Evolutionary conservation across 1,140 invertebrate species (phyloP).

Genomic region (Drusus annulatus): DNA sequence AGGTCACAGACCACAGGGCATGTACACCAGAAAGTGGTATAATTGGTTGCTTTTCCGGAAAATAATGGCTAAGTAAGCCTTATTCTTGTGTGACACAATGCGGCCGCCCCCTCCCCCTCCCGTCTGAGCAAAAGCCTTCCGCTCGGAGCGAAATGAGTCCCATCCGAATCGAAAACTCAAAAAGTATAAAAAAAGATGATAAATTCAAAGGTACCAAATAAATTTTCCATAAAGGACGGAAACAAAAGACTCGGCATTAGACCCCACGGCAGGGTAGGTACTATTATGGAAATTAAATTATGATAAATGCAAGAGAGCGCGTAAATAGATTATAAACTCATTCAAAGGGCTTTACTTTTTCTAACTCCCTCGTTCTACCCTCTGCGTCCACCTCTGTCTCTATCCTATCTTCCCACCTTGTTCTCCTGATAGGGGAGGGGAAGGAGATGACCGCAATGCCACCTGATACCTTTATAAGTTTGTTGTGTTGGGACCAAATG

Average conservation of each 20-base stretch:
- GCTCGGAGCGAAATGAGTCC: slow-evolving; percentile 37
- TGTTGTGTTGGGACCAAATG: no score
- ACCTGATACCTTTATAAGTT: slow-evolving; percentile 37
- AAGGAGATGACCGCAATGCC: slow-evolving; percentile 48
- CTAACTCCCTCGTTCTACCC: slow-evolving; percentile 31
- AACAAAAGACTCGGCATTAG: slow-evolving; percentile 48
- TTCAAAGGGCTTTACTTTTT: slow-evolving; percentile 58
- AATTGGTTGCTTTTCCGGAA: no score
- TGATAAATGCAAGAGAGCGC: slow-evolving; percentile 59
- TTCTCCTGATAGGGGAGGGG: neutral
- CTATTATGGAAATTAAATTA: slow-evolving; percentile 60
- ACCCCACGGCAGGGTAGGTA: slow-evolving; percentile 50
- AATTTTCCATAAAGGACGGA: slow-evolving; percentile 48
- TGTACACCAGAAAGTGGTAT: no score
- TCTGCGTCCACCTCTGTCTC: slow-evolving; percentile 2
- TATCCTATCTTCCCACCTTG: slow-evolving; percentile 10
- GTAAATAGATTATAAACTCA: slow-evolving; percentile 60
- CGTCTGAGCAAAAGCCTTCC: slow-evolving; percentile 24
- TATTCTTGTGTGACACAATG: slow-evolving; percentile 25
- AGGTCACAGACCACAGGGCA: no score
- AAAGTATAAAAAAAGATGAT: slow-evolving; percentile 48
- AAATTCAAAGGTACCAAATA: slow-evolving; percentile 46
- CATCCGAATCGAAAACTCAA: slow-evolving; percentile 37
- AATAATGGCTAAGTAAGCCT: neutral
- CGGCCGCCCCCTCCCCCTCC: neutral